Evolutionary conservation across 2,113 vertebrate genomes (phyloP), one percentile per base, ranked within the genome.

Genomic region (Albula goreensis): DNA sequence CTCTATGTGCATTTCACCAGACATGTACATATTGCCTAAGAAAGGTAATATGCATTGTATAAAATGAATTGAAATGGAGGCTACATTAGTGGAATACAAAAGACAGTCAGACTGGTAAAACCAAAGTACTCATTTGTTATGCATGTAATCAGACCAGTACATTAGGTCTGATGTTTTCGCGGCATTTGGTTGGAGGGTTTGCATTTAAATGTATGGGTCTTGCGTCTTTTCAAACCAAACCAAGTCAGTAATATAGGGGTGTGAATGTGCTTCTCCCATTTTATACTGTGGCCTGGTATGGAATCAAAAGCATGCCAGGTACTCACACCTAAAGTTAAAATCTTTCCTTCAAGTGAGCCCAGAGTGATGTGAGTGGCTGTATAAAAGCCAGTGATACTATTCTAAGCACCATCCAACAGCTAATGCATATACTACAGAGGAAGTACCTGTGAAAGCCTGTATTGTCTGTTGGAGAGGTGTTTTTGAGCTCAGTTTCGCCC

Each of bases 1-100:
- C 52, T 56, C 78, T 87, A 74, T 89, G 88, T 89, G 84, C 53
- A 74, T 85, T 84, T 86, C 17, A 81, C 56, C 83, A 80, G 81
- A 52, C n/a, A 3, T 86, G 56, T 81, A 63, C 66, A 74, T 49
- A 81, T 88, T 78, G 81, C 50, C 85, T 79, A 63, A 88, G 88
- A 90, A 91, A 92, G 88, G 90, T 89, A 90, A 92, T 93, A 87
- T 85, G 87, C 82, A 81, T 81, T 57, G 80, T 83, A 88, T 90
- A 94, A 88, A 93, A 87, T 92, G 89, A 87, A 80, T 51, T 85
- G 86, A 80, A 31, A 48, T 82, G 81, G 82, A 41, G 5, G 41
- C 49, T 50, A 83, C 48, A 50, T 15, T 17, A 19, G n/a, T 1
- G n/a, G 8, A 8, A 8, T 17, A 70, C 17, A 57, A 81, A 82